Base-by-base conservation (phyloP, 2,888 invertebrate genomes). In the Drosophila silvestris region DNA sequence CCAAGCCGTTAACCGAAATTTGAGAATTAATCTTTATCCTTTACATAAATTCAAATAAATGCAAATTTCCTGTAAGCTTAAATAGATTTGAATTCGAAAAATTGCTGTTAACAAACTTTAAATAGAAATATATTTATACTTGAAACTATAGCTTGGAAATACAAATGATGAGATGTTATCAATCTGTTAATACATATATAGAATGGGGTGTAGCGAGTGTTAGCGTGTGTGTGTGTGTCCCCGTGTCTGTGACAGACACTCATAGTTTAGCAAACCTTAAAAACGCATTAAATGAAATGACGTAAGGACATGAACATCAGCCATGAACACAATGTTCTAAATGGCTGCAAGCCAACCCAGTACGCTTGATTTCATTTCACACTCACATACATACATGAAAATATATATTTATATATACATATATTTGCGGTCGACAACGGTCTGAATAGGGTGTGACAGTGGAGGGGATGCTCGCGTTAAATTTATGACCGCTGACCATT, bases 401-500 rank as follows among this genome's bases (percentile, higher is more conserved):
- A 28, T 26, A 26, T 32, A 14, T 5, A 60, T 14, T 16, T 3
- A 33, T 26, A 22, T 19, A 37, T 14, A 28, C 19, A 32, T 22
- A 10, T 37, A 37, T 28, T 4, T 22, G 14, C 19, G 33, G 33
- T 35, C 32, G 33, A 26, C 19, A 56, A 28, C n/a, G 28, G 56
- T 22, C 26, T 35, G 54, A 26, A 37, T 37, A 22, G 22, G 22
- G 33, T 19, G 54, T 22, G 33, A 54, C 33, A 22, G 22, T 54
- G 22, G 33, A 16, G 56, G 7, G 51, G 61, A 44, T 28, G 70
- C 52, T 63, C 66, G 78, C 82, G 82, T 33, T 10, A 78, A 90
- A 86, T 86, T 86, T 86, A 86, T 89, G 87, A 82, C 71, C 82
- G 76, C 86, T 84, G 89, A 90, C 90, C 86, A 86, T 89, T 86